A percentile compares a stretch with the other conserved stretches of the same genome.
These are phyloP conservation scores for Rafetus swinhoei DNA, from an alignment of 2,113 vertebrate genomes.

Conservation along the genomic window DNA sequence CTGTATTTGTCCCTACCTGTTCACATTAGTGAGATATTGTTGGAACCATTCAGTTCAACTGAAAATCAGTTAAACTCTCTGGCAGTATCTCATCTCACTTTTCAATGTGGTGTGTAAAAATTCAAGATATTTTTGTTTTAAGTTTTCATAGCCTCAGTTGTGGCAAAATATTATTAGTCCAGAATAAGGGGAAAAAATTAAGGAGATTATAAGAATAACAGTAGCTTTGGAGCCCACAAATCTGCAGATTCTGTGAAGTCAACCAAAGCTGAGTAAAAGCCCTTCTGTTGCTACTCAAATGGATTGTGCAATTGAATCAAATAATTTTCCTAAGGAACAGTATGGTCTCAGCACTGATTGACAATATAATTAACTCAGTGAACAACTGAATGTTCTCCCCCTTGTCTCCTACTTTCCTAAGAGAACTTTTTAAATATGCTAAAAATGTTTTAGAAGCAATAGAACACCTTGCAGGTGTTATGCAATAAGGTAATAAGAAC, in stretches of 20 bases:
- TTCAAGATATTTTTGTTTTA: no score
- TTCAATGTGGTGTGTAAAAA: not conserved
- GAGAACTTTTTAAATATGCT: conserved; percentile 32
- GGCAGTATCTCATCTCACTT: not conserved
- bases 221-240: not conserved
- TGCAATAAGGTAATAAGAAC: not conserved
- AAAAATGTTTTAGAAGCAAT: conserved; percentile 13
- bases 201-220: not conserved
- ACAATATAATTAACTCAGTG: conserved; percentile 19
- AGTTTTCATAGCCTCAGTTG: no score
- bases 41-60: not conserved
- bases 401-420: conserved; percentile 25
- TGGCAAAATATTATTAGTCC: not conserved
- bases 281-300: not conserved
- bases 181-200: not conserved
- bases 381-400: not conserved
- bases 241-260: not conserved
- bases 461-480: conserved; percentile 42
- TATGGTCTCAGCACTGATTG: not conserved
- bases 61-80: not conserved
- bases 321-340: not conserved
- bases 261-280: not conserved
- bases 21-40: not conserved
- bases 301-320: not conserved
- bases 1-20: not conserved